phyloP scores from a whole-genome alignment of 1,140 invertebrate genomes.

The Penaeus chinensis region DNA sequence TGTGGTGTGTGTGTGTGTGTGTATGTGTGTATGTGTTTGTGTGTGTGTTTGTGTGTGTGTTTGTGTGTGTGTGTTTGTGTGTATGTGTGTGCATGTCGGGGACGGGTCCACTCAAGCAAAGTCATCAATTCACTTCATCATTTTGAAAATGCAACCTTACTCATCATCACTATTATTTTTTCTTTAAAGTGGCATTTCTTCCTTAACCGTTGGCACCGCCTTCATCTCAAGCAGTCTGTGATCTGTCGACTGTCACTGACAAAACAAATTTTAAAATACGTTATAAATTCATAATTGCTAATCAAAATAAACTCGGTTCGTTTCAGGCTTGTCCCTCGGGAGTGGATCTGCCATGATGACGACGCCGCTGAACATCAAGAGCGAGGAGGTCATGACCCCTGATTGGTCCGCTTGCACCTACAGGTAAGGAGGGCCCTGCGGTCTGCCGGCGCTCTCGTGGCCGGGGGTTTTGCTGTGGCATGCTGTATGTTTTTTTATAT shows the following conservation, averaged over 20 bases:
- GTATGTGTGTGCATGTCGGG: too few relatives aligned
- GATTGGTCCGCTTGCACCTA: slow-evolving; percentile 58
- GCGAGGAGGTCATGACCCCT: slow-evolving; percentile 50
- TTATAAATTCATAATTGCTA: background rate
- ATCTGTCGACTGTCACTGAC: background rate
- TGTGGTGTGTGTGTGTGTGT: too few relatives aligned
- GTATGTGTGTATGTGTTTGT: too few relatives aligned
- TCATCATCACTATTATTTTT: too few relatives aligned
- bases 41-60: too few relatives aligned
- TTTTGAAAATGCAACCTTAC: too few relatives aligned
- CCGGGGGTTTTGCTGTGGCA: background rate
- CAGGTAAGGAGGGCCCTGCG: slow-evolving; percentile 26
- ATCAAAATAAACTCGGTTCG: background rate
- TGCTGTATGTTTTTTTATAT: background rate
- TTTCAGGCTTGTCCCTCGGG: slow-evolving; percentile 38
- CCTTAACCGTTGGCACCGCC: too few relatives aligned
- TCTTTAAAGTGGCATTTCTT: too few relatives aligned
- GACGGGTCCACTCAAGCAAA: too few relatives aligned
- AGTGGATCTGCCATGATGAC: slow-evolving; percentile 53
- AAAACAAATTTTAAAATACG: background rate
- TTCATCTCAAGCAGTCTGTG: too few relatives aligned
- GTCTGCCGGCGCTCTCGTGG: background rate
- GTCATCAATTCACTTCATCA: too few relatives aligned
- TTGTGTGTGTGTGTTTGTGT: too few relatives aligned
- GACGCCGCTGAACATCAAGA: slow-evolving; percentile 55